Conservation (phyloP, 2,113 vertebrate genomes). For the Triplophysa rosa region DNA sequence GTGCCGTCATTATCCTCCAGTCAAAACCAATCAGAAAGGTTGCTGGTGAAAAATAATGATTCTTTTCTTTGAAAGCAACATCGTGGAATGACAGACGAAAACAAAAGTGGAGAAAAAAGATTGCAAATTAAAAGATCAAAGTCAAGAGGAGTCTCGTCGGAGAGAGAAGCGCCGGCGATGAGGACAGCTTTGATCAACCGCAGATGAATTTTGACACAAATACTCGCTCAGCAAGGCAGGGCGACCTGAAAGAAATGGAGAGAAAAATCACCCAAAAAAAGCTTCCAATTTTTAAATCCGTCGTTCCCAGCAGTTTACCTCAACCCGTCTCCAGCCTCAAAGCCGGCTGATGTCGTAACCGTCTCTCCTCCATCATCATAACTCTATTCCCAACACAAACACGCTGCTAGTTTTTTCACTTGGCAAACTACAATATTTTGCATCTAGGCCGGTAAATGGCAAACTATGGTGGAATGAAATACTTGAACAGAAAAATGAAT, state of each 20-base stretch:
- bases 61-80: slow-evolving; percentile 41
- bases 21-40: slow-evolving; percentile 43
- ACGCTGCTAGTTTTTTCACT: too few species aligned
- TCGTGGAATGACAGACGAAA: slow-evolving; percentile 53
- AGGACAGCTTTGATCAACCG: slow-evolving; percentile 66
- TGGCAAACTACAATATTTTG: too few species aligned
- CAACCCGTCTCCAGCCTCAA: slow-evolving; percentile 2
- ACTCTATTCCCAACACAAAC: background rate
- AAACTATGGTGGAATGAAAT: too few species aligned
- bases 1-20: slow-evolving; percentile 55
- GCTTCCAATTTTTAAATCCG: background rate
- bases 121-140: slow-evolving; percentile 64
- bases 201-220: slow-evolving; percentile 57
- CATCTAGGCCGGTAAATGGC: background rate
- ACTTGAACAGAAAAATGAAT: too few species aligned
- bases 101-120: slow-evolving; percentile 37
- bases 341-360: background rate
- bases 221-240: background rate
- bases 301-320: background rate
- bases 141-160: slow-evolving; percentile 56
- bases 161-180: slow-evolving; percentile 55
- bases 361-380: background rate
- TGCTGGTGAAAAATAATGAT: slow-evolving; percentile 45
- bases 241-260: background rate
- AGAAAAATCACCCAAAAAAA: background rate